Evolutionary conservation across 2,797 vertebrate species (phyloP).

Genomic region (Cuniculus paca): DNA sequence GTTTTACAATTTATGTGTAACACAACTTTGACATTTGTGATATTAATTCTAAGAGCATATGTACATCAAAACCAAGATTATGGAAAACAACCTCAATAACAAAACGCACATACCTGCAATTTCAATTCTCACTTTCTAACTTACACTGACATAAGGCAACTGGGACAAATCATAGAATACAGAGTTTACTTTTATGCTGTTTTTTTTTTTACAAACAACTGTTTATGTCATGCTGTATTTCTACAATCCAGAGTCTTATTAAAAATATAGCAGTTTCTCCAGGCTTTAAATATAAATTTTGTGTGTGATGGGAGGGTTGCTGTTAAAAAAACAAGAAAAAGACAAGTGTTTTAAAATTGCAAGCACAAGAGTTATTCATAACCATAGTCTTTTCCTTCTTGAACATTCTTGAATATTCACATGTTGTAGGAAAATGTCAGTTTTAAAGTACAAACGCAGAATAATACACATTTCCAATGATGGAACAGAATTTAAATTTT

Average conservation of each 20-base stretch:
- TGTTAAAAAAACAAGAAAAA: not conserved
- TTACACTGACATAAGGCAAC: not conserved
- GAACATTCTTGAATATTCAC: not conserved
- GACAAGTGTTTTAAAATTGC: not conserved
- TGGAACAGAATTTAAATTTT: not conserved
- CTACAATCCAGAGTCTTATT: not conserved
- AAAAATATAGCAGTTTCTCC: slow-evolving; percentile 51
- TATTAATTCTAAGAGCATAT: slow-evolving; percentile 48
- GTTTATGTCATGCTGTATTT: not conserved
- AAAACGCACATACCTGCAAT: not conserved
- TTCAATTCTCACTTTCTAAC: slow-evolving; percentile 50
- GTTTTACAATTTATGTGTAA: not conserved
- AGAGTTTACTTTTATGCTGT: slow-evolving; percentile 19
- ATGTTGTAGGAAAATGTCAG: not conserved
- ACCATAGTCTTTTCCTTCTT: slow-evolving; percentile 2
- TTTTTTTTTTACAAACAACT: slow-evolving; percentile 35
- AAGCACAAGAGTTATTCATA: not conserved
- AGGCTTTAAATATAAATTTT: slow-evolving; percentile 44
- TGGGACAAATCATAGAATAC: slow-evolving; percentile 5
- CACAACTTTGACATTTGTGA: not conserved
- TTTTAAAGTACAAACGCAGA: slow-evolving; percentile 56
- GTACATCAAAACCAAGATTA: not conserved
- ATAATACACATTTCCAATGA: slow-evolving; percentile 9
- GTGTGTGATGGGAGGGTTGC: not conserved
- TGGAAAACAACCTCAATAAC: slow-evolving; percentile 11